Evolutionary conservation across 2,888 invertebrate genomes (phyloP).

Genomic region (Ditula angustiorana): DNA sequence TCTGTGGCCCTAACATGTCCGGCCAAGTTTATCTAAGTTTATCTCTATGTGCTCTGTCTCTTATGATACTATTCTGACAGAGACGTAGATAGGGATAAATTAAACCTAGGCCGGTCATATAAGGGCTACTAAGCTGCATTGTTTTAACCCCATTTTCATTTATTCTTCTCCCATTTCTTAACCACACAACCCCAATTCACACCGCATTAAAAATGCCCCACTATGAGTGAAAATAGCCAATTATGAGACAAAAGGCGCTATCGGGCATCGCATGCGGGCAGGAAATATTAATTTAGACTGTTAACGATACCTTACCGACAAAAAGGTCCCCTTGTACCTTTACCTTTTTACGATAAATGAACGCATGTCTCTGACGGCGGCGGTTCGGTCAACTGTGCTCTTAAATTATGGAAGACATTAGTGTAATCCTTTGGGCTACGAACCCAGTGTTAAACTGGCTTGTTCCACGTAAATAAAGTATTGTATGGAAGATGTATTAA

Average conservation of each 20-base stretch:
- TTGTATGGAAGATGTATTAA: too few relatives aligned
- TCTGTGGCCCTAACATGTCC: too few relatives aligned
- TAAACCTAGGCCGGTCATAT: too few relatives aligned
- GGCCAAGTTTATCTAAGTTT: too few relatives aligned
- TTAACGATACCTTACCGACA: constrained; percentile 68
- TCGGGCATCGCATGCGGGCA: constrained; percentile 49
- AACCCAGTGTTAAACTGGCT: too few relatives aligned
- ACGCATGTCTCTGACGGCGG: constrained; percentile 50
- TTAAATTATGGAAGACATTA: constrained; percentile 16
- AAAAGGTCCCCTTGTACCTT: constrained; percentile 64
- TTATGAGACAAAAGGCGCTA: constrained; percentile 51
- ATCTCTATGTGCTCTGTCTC: too few relatives aligned
- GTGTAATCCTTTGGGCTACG: too few relatives aligned
- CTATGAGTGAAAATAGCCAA: constrained; percentile 55
- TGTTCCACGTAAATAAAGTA: too few relatives aligned
- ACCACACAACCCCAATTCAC: constrained; percentile 24
- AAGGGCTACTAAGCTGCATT: not conserved
- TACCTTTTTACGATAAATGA: constrained; percentile 66
- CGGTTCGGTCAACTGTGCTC: constrained; percentile 26
- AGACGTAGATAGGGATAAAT: too few relatives aligned
- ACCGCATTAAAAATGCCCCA: constrained; percentile 47
- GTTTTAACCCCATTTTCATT: not conserved
- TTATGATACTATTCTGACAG: too few relatives aligned
- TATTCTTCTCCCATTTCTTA: not conserved
- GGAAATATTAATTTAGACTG: constrained; percentile 74